Evolutionary conservation across 2,113 vertebrate genomes (phyloP), one percentile per base, ranked within the genome.

Genomic region (Gila orcuttii): DNA sequence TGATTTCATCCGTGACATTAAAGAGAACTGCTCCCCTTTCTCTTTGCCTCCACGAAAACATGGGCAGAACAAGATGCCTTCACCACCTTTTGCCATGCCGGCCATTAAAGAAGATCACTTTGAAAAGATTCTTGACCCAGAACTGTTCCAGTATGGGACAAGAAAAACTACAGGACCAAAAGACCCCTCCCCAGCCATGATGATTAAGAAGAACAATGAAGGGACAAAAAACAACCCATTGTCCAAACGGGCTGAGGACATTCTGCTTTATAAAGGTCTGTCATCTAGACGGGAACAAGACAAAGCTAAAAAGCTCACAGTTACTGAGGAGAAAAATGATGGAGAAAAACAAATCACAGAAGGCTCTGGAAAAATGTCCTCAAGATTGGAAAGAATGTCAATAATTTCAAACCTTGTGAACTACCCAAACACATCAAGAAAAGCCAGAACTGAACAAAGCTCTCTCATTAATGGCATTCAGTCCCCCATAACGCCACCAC

Each of bases 71-170:
- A 98, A 96, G 88, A 93, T 94, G 0, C 93, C 94, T 1, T 85
- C 94, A 7, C 96, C 96, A 17, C 95, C 94, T 36, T 97, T 96
- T 7, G 95, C 92, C 66, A 92, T 99, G 95, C 97, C 97, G 1
- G 95, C 97, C 2, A 99, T 99, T 80, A 97, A 95, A 9, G 98
- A 98, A 91, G 96, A 98, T 90, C 92, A 87, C 75, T 94, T 96
- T 64, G 97, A 99, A 91, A 98, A 95, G 90, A 93, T 95, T 0
- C 96, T 99, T 80, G 96, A 99, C 90, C 95, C 96, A 45, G 95
- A 90, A 0, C 39, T 96, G 23, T 99, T 99, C 84, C 95, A 95
- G 55, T 94, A 98, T 74, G 98, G 98, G 7, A 92, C 97, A 79
- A 94, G 96, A 81, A 97, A 96, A 90, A 96, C 91, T 5, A 86